Percentiles rank a stretch among this genome's conserved stretches.
These are phyloP conservation scores for Lagenorhynchus albirostris DNA, from an alignment of 2,113 vertebrate genomes.

Conservation along the genomic window DNA sequence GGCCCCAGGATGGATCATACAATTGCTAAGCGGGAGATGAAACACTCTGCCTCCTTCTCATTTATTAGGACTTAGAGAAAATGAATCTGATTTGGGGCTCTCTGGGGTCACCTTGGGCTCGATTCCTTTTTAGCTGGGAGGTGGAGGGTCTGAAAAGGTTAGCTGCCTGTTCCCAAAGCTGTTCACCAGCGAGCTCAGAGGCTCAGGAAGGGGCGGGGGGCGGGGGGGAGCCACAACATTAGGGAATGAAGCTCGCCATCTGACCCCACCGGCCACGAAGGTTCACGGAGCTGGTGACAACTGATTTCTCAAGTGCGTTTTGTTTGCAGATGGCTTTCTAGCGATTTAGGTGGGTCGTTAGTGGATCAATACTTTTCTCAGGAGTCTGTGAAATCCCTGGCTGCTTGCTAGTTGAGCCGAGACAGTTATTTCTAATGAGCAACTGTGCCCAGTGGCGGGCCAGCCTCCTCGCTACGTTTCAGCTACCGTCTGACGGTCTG, in stretches of 20 bases:
- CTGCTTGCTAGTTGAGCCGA: neutral
- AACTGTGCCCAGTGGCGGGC: neutral
- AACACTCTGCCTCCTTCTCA: conserved; percentile 19
- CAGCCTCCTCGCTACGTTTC: neutral
- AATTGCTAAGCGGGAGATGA: neutral
- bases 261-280: conserved; percentile 22
- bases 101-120: neutral
- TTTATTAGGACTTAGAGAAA: conserved; percentile 57
- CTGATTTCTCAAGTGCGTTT: conserved; percentile 70
- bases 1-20: neutral
- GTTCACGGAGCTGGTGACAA: conserved; percentile 68
- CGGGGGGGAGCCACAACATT: neutral
- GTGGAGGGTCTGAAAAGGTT: conserved; percentile 2
- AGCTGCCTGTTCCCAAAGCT: neutral
- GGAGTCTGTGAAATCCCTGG: conserved; percentile 45
- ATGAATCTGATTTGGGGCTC: conserved; percentile 20
- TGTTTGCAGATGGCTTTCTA: conserved; percentile 74
- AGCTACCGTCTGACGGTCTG: neutral
- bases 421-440: conserved; percentile 32
- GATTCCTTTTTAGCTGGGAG: neutral
- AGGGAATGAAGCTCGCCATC: conserved; percentile 56
- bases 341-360: conserved; percentile 66
- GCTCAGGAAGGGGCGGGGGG: neutral
- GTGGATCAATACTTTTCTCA: conserved; percentile 60
- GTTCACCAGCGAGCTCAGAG: neutral